These are phyloP conservation scores for Erpobdella octoculata DNA, from an alignment of 2,888 invertebrate species.

Conservation along the genomic window DNA sequence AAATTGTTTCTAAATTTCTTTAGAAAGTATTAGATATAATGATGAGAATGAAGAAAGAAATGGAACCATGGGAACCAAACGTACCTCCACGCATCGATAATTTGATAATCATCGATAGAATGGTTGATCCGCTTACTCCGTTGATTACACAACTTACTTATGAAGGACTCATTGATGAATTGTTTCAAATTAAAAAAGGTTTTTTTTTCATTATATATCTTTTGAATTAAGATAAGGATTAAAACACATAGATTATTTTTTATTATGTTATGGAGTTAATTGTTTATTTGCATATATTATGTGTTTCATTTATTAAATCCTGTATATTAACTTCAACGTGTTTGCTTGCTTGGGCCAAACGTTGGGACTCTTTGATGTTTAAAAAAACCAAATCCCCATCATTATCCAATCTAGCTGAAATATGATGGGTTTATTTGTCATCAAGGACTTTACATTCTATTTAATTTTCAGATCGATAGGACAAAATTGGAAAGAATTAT, in stretches of 20 bases:
- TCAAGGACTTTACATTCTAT: too few species aligned
- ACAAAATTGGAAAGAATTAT: too few species aligned
- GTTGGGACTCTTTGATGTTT: too few species aligned
- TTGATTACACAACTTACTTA: slow-evolving; percentile 90
- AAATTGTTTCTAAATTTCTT: not conserved
- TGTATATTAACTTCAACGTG: too few species aligned
- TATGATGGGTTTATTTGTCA: too few species aligned
- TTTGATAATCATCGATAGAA: slow-evolving; percentile 78
- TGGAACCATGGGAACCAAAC: slow-evolving; percentile 54
- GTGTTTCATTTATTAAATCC: too few species aligned
- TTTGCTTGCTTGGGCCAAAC: too few species aligned
- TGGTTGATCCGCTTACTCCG: slow-evolving; percentile 81
- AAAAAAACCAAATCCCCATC: too few species aligned
- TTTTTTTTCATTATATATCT: not conserved
- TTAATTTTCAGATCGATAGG: too few species aligned
- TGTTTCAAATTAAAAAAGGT: slow-evolving; percentile 70
- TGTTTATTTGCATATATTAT: not conserved
- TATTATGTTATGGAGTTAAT: not conserved
- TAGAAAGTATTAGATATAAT: slow-evolving; percentile 77
- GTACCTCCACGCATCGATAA: slow-evolving; percentile 70
- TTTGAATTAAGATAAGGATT: not conserved
- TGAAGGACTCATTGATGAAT: slow-evolving; percentile 91
- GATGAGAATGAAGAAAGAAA: slow-evolving; percentile 62
- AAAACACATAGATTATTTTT: not conserved
- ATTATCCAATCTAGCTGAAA: too few species aligned